Percentiles rank a stretch among this genome's conserved stretches.
phyloP scores from a whole-genome alignment of 1,140 invertebrate species.

The Drosophila triauraria region DNA sequence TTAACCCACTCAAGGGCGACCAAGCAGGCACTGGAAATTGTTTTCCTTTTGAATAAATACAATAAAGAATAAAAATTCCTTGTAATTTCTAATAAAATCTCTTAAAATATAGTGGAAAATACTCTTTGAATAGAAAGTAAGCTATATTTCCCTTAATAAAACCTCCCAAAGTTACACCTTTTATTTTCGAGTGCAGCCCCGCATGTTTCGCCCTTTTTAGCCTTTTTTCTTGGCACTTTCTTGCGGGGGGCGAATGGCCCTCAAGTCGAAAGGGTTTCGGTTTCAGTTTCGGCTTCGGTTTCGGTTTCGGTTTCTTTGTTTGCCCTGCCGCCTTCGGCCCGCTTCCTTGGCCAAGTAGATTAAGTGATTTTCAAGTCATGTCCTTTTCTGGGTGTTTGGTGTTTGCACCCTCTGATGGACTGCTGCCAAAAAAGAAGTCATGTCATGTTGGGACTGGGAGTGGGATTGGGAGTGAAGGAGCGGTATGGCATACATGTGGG shows the following conservation, averaged over 20 bases:
- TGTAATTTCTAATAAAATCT: too few species aligned
- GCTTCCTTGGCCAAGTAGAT: constrained; percentile 66
- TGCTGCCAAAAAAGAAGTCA: constrained; percentile 78
- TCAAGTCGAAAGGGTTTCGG: constrained; percentile 59
- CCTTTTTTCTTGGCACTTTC: constrained; percentile 35
- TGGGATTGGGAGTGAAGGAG: constrained; percentile 26
- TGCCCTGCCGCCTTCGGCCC: constrained; percentile 14
- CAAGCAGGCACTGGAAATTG: neutral
- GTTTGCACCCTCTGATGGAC: constrained; percentile 68
- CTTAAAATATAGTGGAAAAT: too few species aligned
- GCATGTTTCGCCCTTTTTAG: constrained; percentile 37
- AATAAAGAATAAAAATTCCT: too few species aligned
- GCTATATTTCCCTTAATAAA: neutral
- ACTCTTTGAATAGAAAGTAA: too few species aligned
- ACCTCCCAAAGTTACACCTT: neutral
- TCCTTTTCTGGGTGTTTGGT: constrained; percentile 56
- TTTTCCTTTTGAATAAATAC: too few species aligned
- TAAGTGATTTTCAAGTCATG: constrained; percentile 83
- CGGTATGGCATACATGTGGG: constrained; percentile 27
- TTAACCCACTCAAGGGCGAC: constrained; percentile 23
- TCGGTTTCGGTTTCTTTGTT: constrained; percentile 53
- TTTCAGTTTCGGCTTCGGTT: constrained; percentile 29
- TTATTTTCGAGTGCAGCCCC: constrained; percentile 11
- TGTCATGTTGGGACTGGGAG: constrained; percentile 52
- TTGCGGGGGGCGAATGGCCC: constrained; percentile 9